These are phyloP conservation scores for Vombatus ursinus DNA, from an alignment of 2,113 vertebrate species.

Conservation along the genomic window DNA sequence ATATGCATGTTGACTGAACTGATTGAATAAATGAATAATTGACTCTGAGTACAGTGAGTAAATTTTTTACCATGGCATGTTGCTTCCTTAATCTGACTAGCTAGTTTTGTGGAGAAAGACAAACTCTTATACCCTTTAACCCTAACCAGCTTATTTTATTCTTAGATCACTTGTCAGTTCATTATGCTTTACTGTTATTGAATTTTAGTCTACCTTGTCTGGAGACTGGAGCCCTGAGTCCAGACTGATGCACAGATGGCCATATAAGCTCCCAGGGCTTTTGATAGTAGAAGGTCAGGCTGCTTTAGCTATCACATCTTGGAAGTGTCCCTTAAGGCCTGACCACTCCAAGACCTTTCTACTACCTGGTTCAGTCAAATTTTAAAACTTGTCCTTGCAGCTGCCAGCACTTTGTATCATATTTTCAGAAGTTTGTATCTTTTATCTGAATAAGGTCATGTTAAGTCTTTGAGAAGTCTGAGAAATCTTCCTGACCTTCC, in stretches of 20 bases:
- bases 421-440: background rate
- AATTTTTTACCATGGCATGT: background rate
- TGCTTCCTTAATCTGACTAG: background rate
- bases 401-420: background rate
- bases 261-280: background rate
- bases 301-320: conserved; percentile 8
- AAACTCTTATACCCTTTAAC: background rate
- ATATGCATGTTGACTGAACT: background rate
- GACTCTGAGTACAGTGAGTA: background rate
- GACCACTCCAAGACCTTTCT: background rate
- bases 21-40: background rate
- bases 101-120: background rate
- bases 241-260: background rate
- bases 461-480: background rate
- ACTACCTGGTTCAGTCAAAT: background rate
- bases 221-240: background rate
- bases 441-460: background rate
- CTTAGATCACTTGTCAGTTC: background rate
- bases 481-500: background rate
- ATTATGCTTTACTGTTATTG: background rate
- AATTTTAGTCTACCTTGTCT: conserved; percentile 1
- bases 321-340: background rate
- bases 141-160: background rate
- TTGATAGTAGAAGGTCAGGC: background rate
- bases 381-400: background rate